Evolutionary conservation across 2,888 invertebrate genomes (phyloP), one percentile per base, ranked within the genome.

Genomic region (Coremacera marginata): DNA sequence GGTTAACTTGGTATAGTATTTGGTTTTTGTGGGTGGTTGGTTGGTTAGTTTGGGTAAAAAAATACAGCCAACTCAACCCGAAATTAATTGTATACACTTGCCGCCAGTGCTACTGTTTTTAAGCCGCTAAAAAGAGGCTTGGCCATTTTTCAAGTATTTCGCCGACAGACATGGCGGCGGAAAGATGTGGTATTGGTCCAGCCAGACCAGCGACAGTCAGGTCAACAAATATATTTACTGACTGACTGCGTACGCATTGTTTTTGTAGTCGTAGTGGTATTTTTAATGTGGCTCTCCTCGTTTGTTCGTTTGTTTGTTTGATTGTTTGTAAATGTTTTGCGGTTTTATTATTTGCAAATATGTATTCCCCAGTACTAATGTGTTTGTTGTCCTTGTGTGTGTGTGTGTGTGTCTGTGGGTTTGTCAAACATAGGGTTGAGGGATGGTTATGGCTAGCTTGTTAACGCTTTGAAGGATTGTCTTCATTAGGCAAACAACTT

Each of bases 291-390:
- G 37, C 65, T 72, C 55, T 19, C 27, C n/a, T n/a, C n/a, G n/a
- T n/a, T n/a, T n/a, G 25, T 55, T 19, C 49, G 51, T 51, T 22
- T 31, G 62, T 65, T 65, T 72, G 52, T 77, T 19, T 11, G 72
- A 72, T 57, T 60, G 68, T 68, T 73, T 63, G 51, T 78, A 49
- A 82, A 82, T 77, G 79, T 78, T 81, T 81, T 83, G 83, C 72
- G 83, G 83, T 83, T 83, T 82, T 82, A 82, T 82, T 82, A 82
- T 82, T 81, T 82, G 83, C 81, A 82, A 82, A 82, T 82, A 80
- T 37, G 16, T 55, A 77, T n/a, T 78, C 44, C 74, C 65, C 25
- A 67, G 19, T 9, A 60, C 34, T 74, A 63, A 65, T 65, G 63
- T 55, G 55, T 65, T 67, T 25, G 55, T 14, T 65, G 52, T 51